A percentile compares a stretch with the other conserved stretches of the same genome.
Evolutionary conservation across 2,113 vertebrate species (phyloP).

Genomic region (Octodon degus): DNA sequence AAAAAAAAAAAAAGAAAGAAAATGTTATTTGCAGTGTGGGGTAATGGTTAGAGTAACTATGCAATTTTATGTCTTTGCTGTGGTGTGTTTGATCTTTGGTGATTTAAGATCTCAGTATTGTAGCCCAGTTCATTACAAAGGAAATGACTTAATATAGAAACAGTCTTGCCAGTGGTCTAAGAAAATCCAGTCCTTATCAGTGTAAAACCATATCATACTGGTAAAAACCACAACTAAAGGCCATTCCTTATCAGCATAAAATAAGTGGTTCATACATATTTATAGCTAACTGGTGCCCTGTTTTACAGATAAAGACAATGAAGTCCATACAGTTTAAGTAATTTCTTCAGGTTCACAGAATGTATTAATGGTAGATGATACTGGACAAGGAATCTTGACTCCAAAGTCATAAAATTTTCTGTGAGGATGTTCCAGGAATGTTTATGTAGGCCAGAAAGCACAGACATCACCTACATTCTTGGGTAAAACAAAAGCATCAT

Average conservation of each 20-base stretch:
- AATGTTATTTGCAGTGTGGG: not conserved
- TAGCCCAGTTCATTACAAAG: constrained; percentile 26
- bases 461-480: not conserved
- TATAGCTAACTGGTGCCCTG: not conserved
- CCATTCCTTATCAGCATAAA: constrained; percentile 18
- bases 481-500: not conserved
- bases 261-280: not conserved
- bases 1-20: too few species aligned
- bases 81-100: constrained; percentile 4
- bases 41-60: not conserved
- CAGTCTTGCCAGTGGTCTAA: not conserved
- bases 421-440: not conserved
- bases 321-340: not conserved
- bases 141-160: constrained; percentile 20
- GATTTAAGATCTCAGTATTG: not conserved
- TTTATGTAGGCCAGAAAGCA: not conserved
- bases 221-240: not conserved
- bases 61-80: not conserved
- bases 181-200: not conserved
- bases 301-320: constrained; percentile 21
- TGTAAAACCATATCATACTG: not conserved
- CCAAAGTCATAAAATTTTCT: not conserved
- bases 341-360: constrained; percentile 18
- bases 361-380: not conserved
- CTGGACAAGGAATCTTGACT: not conserved